A percentile compares a stretch with the other conserved stretches of the same genome.
Conservation (phyloP, 2,797 vertebrate species). For the Phyllotis vaccarum region DNA sequence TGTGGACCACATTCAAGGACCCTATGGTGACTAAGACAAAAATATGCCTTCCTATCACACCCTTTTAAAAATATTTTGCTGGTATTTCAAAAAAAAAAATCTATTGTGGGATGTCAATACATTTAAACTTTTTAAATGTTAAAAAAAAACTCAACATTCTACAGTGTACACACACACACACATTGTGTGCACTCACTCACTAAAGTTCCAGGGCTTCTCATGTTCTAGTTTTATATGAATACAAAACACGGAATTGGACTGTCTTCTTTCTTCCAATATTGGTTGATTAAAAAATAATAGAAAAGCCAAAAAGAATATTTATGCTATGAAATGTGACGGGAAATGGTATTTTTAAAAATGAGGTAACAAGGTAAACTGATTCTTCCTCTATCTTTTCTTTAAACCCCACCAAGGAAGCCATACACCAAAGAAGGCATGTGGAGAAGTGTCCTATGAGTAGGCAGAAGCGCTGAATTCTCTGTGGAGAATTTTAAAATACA, state of each 20-base stretch:
- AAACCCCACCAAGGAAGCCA: background rate
- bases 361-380: background rate
- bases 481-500: background rate
- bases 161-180: background rate
- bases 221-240: background rate
- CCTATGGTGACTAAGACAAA: background rate
- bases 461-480: background rate
- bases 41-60: background rate
- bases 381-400: background rate
- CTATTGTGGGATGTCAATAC: background rate
- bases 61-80: background rate
- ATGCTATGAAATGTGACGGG: background rate
- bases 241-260: background rate
- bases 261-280: background rate
- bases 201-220: background rate
- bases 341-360: background rate
- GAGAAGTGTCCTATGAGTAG: background rate
- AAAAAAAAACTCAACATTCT: background rate
- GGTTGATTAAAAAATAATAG: background rate
- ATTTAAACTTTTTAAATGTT: background rate
- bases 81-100: background rate
- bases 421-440: fast-evolving
- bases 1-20: too few relatives aligned
- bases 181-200: too few relatives aligned
- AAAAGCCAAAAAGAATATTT: background rate